Base-by-base conservation (phyloP, 2,113 vertebrate species). In the Oncorhynchus mykiss region DNA sequence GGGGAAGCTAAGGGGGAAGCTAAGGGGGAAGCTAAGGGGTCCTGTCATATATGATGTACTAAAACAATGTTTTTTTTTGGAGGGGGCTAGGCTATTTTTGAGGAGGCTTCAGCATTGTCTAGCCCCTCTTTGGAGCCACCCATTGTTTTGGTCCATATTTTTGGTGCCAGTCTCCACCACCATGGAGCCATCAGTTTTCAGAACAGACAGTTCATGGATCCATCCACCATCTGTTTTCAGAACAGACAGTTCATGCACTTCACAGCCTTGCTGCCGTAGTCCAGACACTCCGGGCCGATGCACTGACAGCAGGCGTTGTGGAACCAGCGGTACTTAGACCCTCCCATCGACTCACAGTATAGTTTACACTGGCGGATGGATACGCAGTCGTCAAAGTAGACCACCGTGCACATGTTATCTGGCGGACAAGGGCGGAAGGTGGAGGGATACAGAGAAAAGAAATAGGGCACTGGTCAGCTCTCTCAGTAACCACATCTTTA, bases 251-350 rank as follows among this genome's bases (percentile, higher is more conserved):
- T 98, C 94, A 96, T 95, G 85, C 98, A 99, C 83, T 98, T 97
- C 80, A 99, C 97, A 7, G 94, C 92, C 88, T 98, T 99, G 86
- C 97, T 99, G 86, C 98, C 98, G 0, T 99, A 99, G 91, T 99
- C 97, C 51, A 99, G 93, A 70, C 98, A 99, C 76, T 99, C 97
- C 0, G 98, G 98, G 0, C 98, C 98, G 1, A 99, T 94, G 78
- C 98, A 99, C 91, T 99, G 96, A 6, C 98, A 99, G 95, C 98
- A 99, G 84, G 98, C 98, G 27, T 99, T 99, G 91, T 99, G 98
- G 83, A 99, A 99, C 98, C 98, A 99, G 75, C 97, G 95, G 82
- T 99, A 99, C 77, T 99, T 99, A 81, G 98, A 99, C 3, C 97
- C 97, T 27, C 98, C 98, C 97, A 99, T 98, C 73, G 98, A 98